Evolutionary conservation across 1,140 invertebrate genomes (phyloP).

Genomic region (Listronotus oregonensis): DNA sequence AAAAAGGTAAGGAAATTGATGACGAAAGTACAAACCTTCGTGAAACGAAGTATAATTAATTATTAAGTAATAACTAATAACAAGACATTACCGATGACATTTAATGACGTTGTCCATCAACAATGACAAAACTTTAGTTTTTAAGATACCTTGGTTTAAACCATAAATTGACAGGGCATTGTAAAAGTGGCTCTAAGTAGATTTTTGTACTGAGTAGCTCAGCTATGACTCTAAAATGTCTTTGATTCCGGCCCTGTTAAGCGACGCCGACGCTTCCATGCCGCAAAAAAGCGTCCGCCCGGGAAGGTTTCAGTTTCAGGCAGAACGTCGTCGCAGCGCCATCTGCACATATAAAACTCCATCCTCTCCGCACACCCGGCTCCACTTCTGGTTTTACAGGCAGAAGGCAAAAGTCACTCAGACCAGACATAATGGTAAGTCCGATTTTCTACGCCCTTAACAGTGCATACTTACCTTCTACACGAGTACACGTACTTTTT

Average conservation of each 20-base stretch:
- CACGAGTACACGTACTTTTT: neutral
- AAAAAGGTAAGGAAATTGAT: too few species aligned
- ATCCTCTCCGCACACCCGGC: constrained; percentile 62
- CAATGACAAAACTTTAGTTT: too few species aligned
- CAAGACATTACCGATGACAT: too few species aligned
- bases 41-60: too few species aligned
- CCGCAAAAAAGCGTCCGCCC: constrained; percentile 28
- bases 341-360: constrained; percentile 76
- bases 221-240: too few species aligned
- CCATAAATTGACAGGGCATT: too few species aligned
- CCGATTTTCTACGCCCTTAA: constrained; percentile 32
- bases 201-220: too few species aligned
- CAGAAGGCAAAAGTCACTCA: constrained; percentile 64
- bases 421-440: constrained; percentile 68
- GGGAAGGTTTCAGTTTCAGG: constrained; percentile 47
- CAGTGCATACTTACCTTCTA: constrained; percentile 13
- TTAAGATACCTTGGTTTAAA: too few species aligned
- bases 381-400: constrained; percentile 71
- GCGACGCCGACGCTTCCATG: constrained; percentile 22
- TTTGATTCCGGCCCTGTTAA: constrained; percentile 21
- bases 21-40: too few species aligned
- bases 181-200: too few species aligned
- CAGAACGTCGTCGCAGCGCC: constrained; percentile 59
- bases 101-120: too few species aligned
- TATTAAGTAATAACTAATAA: too few species aligned